Conservation (phyloP, 1,140 invertebrate species). For the Vollenhovia emeryi region DNA sequence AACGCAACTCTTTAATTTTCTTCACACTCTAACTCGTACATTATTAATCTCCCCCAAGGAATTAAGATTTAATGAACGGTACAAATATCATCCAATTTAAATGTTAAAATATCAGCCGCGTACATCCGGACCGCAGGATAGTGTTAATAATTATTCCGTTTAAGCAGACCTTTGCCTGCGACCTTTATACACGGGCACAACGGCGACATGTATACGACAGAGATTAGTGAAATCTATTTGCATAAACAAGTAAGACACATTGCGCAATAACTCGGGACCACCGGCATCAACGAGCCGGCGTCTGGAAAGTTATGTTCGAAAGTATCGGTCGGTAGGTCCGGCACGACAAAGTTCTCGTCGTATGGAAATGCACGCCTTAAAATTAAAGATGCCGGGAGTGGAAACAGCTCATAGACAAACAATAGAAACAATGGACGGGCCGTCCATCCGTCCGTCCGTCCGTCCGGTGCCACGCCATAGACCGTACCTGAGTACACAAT, state of each 20-base stretch:
- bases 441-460: slow-evolving; percentile 1
- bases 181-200: neutral
- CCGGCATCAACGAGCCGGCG: neutral
- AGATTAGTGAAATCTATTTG: slow-evolving; percentile 49
- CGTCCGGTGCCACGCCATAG: slow-evolving; percentile 53
- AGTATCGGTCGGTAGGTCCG: neutral
- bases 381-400: slow-evolving; percentile 64
- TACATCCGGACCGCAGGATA: neutral
- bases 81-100: slow-evolving; percentile 5
- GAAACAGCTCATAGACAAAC: slow-evolving; percentile 67
- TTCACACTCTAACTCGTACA: neutral
- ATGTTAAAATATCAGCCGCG: slow-evolving; percentile 8
- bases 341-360: slow-evolving; percentile 51
- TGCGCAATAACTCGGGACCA: slow-evolving; percentile 41
- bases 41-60: neutral
- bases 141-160: slow-evolving; percentile 31
- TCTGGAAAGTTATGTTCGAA: slow-evolving; percentile 15
- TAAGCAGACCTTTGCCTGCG: neutral
- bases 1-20: neutral
- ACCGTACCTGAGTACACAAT: slow-evolving; percentile 71
- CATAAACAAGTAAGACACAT: slow-evolving; percentile 39
- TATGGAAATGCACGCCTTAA: slow-evolving; percentile 69
- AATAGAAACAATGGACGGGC: slow-evolving; percentile 70
- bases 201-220: slow-evolving; percentile 25
- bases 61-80: neutral